phyloP scores from a whole-genome alignment of 2,113 vertebrate species.

The Xiphophorus couchianus region DNA sequence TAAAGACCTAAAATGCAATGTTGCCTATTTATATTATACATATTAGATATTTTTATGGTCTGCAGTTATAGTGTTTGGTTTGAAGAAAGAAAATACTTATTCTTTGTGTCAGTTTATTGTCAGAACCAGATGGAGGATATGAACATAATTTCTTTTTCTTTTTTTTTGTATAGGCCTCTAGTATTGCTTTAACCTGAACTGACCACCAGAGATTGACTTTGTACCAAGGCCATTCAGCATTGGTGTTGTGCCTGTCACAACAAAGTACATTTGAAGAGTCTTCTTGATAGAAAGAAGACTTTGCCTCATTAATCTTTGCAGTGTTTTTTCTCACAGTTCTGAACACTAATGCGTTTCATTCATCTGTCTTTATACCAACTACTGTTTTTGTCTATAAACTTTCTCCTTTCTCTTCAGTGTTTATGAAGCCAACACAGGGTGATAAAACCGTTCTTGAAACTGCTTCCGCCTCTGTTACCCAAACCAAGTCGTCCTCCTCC shows the following conservation, averaged over 20 bases:
- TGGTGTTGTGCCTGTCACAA: background rate
- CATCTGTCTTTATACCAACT: background rate
- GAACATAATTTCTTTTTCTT: no score
- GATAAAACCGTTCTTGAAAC: constrained; percentile 12
- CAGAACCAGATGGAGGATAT: background rate
- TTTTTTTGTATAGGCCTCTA: background rate
- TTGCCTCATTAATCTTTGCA: no score
- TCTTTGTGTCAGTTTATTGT: no score
- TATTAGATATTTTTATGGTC: no score
- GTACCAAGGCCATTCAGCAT: background rate
- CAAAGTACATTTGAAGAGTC: no score
- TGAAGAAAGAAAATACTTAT: no score
- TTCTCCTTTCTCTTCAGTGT: constrained; percentile 23
- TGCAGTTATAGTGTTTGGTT: no score
- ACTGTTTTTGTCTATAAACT: background rate
- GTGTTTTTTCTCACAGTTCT: background rate
- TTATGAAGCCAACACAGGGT: constrained; percentile 33
- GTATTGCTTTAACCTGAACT: background rate
- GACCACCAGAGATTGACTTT: constrained; percentile 3
- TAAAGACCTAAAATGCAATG: no score
- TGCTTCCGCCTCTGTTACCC: constrained; percentile 26
- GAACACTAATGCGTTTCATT: background rate
- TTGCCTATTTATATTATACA: no score
- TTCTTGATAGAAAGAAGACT: no score
- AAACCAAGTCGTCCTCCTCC: constrained; percentile 24